Evolutionary conservation across 1,140 invertebrate species (phyloP), one percentile per base, ranked within the genome.

Genomic region (Papilio xuthus): DNA sequence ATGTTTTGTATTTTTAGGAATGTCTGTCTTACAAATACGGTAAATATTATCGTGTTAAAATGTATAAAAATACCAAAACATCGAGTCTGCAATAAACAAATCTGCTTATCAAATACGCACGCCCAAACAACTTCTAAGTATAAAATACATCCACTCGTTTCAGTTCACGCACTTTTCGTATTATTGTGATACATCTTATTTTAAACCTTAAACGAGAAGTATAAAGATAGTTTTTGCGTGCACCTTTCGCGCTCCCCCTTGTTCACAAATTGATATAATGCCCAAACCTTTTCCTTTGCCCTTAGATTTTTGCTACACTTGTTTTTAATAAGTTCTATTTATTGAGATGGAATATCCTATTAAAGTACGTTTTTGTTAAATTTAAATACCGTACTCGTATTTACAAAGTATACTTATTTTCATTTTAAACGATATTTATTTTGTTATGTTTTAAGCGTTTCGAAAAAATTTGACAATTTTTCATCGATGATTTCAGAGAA

Each of bases 261-360:
- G 26, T 28, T 67, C 60, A 67, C 60, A 67, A 67, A 67, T 67
- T 67, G 60, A 67, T 67, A 28, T 67, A 67, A 67, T 12, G 26
- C 60, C 60, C 13, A 28, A 67, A 67, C 60, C 60, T 67, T 67
- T 67, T 28, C 13, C 23, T 28, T 13, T 67, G 60, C 26, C 60
- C 60, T 26, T 20, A 42, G 42, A 1, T 47, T 73, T 73, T 15
- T 42, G 23, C 20, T 50, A 26, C 41, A 28, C 41, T 73, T 73
- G 41, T 42, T 73, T 73, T 44, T 73, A 73, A 73, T 73, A 73
- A 28, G 37, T 23, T 73, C 41, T 73, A 73, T 72, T 72, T 44
- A 72, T 44, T n/a, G 70, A 42, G 32, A 23, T 44, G 18, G 10
- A 70, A 70, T 67, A 67, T 63, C 12, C 23, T 28, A 63, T 28